These are phyloP conservation scores for Melieria crassipennis DNA, from an alignment of 2,888 invertebrate genomes.

Conservation along the genomic window DNA sequence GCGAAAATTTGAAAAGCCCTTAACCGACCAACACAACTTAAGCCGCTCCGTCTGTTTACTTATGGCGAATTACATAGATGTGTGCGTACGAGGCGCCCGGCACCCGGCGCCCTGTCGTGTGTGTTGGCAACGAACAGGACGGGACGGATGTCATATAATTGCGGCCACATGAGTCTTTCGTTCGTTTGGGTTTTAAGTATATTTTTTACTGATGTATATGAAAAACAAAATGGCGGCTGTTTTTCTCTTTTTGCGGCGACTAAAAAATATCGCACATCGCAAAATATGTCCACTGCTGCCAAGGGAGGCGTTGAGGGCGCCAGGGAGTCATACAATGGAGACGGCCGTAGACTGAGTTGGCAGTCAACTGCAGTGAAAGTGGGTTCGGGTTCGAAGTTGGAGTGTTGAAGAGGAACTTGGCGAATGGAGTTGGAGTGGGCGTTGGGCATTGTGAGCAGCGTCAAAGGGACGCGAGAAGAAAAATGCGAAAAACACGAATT, in stretches of 20 bases:
- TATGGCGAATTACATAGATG: too few relatives aligned
- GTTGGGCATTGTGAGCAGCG: background rate
- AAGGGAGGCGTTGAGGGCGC: too few relatives aligned
- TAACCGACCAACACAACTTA: slow-evolving; percentile 54
- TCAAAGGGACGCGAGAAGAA: slow-evolving; percentile 45
- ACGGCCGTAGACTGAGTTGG: too few relatives aligned
- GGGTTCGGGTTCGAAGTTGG: too few relatives aligned
- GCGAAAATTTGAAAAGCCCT: slow-evolving; percentile 47
- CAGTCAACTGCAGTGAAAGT: too few relatives aligned
- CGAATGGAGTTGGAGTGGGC: too few relatives aligned
- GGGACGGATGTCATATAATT: background rate
- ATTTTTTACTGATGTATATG: background rate
- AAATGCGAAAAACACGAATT: slow-evolving; percentile 47
- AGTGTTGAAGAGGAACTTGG: too few relatives aligned
- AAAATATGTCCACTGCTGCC: too few relatives aligned
- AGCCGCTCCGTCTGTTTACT: slow-evolving; percentile 32
- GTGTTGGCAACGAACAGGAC: slow-evolving; percentile 14
- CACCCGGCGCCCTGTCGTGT: slow-evolving; percentile 8
- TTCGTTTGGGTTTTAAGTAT: too few relatives aligned
- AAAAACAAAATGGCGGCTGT: slow-evolving; percentile 59
- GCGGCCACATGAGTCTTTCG: too few relatives aligned
- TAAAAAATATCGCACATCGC: slow-evolving; percentile 13
- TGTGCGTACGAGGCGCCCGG: too few relatives aligned
- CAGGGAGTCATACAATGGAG: too few relatives aligned
- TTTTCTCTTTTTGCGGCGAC: slow-evolving; percentile 21